Evolutionary conservation across 1,140 invertebrate genomes (phyloP), one percentile per base, ranked within the genome.

Genomic region (Stegodyphus dumicola): DNA sequence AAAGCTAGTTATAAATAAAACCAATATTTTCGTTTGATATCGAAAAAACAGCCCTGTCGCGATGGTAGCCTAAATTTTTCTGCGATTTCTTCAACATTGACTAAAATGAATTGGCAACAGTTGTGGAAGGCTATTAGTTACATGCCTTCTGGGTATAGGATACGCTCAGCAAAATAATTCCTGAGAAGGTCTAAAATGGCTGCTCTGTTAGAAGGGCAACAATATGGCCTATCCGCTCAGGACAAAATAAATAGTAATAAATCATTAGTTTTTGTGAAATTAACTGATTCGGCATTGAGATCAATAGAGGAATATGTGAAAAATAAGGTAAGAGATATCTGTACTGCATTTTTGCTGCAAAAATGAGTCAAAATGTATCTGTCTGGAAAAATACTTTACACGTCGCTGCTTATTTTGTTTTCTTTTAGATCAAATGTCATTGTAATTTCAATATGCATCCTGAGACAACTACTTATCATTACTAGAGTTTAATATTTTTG

Each of bases 151-250:
- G 64, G 74, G 81, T 85, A 85, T 85, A 85, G 81, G 81, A 85
- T 85, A 76, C 73, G 64, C 81, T 73, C 74, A 75, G 81, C 81
- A 73, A 85, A 85, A 85, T 85, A 85, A 76, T 85, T 77, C 81
- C 65, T 51, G 70, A 76, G 88, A 86, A 89, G 91, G 90, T 90
- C 91, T 93, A 93, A 95, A 95, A 97, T 97, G 96, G 95, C 96
- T 94, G 94, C 95, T 93, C 94, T 97, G 93, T 94, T 95, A 93
- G 94, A 96, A 94, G 96, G 96, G 93, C 94, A 95, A 93, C 95
- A 96, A 93, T 97, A 97, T 95, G 95, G 95, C 93, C 95, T 97
- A 93, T 96, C 95, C 92, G 96, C 96, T 91, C 94, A 95, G 91
- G 93, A 93, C 92, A 93, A 93, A 93, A 94, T 94, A 92, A 93